A percentile compares a stretch with the other conserved stretches of the same genome.
Evolutionary conservation across 2,113 vertebrate species (phyloP).

Genomic region (Mesoclemmys tuberculata): DNA sequence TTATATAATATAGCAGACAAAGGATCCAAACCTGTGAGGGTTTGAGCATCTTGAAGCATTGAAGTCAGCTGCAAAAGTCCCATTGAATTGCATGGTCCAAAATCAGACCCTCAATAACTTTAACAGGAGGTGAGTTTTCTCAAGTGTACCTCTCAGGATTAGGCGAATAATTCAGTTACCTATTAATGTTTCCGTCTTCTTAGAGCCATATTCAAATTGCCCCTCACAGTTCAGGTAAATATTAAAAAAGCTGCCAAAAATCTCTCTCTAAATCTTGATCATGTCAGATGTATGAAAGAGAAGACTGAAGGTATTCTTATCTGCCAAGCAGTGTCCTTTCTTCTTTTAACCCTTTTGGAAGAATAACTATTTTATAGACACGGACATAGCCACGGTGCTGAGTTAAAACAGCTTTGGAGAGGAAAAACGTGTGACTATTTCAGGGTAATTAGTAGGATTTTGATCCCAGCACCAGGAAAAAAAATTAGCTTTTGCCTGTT

Average conservation of each 20-base stretch:
- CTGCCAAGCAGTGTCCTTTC: neutral
- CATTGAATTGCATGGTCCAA: neutral
- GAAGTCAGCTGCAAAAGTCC: constrained; percentile 22
- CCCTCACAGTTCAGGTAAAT: neutral
- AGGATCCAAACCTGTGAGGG: constrained; percentile 20
- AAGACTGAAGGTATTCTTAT: neutral
- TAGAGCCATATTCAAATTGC: neutral
- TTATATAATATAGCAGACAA: constrained; percentile 45
- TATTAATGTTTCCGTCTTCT: neutral
- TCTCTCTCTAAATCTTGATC: neutral
- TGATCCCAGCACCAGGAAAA: constrained; percentile 7
- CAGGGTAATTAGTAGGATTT: constrained; percentile 55
- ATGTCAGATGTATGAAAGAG: rapidly evolving
- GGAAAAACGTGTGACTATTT: constrained; percentile 48
- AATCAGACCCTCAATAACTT: neutral
- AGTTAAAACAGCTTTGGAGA: constrained; percentile 7
- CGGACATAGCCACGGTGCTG: neutral
- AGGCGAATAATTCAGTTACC: neutral
- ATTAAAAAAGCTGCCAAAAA: neutral
- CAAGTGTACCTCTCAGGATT: neutral
- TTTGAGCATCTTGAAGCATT: constrained; percentile 7
- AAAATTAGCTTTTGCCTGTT: constrained; percentile 57
- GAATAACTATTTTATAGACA: neutral
- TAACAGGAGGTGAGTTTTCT: neutral
- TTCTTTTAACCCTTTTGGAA: neutral